These are phyloP conservation scores for Malthinus flaveolus DNA, from an alignment of 2,888 invertebrate genomes.

Conservation along the genomic window DNA sequence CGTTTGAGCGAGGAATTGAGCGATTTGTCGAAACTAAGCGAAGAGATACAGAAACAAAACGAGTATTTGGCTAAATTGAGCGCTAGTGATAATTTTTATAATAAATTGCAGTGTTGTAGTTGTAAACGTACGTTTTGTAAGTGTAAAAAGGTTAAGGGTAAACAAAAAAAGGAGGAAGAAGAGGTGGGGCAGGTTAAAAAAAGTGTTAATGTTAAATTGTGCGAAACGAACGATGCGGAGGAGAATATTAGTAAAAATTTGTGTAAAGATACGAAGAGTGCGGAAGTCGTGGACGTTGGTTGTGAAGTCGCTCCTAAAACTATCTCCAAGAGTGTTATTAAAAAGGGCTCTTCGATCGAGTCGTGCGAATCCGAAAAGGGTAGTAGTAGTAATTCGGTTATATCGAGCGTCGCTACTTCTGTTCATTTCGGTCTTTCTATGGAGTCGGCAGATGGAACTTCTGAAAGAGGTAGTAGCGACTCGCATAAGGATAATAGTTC, in stretches of 20 bases:
- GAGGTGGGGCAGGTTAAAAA: not conserved
- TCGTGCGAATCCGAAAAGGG: constrained; percentile 52
- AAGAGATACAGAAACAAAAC: constrained; percentile 62
- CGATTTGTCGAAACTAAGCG: constrained; percentile 61
- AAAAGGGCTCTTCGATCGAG: constrained; percentile 46
- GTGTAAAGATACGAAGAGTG: constrained; percentile 31
- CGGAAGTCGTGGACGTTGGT: constrained; percentile 25
- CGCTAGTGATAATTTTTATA: constrained; percentile 52
- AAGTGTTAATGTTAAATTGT: constrained; percentile 18
- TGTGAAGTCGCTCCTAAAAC: constrained; percentile 55
- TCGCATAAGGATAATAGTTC: constrained; percentile 51
- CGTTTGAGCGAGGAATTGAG: constrained; percentile 63
- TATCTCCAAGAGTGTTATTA: constrained; percentile 36
- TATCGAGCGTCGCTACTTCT: constrained; percentile 63
- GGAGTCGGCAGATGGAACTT: constrained; percentile 68
- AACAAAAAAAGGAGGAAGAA: not conserved
- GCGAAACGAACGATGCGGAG: constrained; percentile 33
- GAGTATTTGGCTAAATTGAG: constrained; percentile 62
- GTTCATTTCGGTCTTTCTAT: constrained; percentile 67
- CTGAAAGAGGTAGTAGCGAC: constrained; percentile 60
- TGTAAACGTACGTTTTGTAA: constrained; percentile 57
- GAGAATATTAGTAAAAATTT: constrained; percentile 31
- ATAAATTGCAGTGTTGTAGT: constrained; percentile 49
- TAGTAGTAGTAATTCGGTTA: constrained; percentile 62
- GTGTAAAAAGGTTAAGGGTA: constrained; percentile 33